A percentile compares a stretch with the other conserved stretches of the same genome.
phyloP scores from a whole-genome alignment of 2,797 vertebrate genomes.

The Xenentodon cancila region DNA sequence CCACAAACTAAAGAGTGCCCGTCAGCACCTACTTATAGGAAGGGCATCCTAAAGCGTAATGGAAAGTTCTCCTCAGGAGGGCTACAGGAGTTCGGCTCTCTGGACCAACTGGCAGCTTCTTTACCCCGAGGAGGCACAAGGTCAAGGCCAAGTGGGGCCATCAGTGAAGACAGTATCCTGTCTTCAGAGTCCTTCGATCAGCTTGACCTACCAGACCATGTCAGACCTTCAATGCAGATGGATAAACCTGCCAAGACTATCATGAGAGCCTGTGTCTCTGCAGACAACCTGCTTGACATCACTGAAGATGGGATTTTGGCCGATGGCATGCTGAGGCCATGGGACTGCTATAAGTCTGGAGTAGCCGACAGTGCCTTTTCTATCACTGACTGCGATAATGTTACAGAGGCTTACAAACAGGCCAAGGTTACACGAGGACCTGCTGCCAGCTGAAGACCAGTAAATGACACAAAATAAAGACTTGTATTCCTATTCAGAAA shows the following conservation, averaged over 20 bases:
- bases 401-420: conserved; percentile 80
- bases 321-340: conserved; percentile 66
- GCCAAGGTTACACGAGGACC: conserved; percentile 74
- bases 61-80: conserved; percentile 88
- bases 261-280: conserved; percentile 90
- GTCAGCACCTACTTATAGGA: conserved; percentile 62
- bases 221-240: conserved; percentile 44
- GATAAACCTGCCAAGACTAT: conserved; percentile 56
- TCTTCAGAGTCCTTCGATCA: conserved; percentile 97
- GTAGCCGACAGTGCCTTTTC: conserved; percentile 86
- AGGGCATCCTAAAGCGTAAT: conserved; percentile 92
- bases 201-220: conserved; percentile 88
- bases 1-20: conserved; percentile 45
- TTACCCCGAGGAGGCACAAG: conserved; percentile 50
- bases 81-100: conserved; percentile 79
- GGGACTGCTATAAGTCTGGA: conserved; percentile 84
- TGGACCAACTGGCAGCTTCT: conserved; percentile 81
- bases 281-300: conserved; percentile 88
- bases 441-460: conserved; percentile 75
- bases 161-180: conserved; percentile 96
- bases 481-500: conserved; percentile 1
- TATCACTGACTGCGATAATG: conserved; percentile 84
- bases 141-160: conserved; percentile 78
- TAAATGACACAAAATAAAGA: conserved; percentile 7
- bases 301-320: conserved; percentile 58